A percentile compares a stretch with the other conserved stretches of the same genome.
phyloP scores from a whole-genome alignment of 2,888 invertebrate species.

The Pristionchus mayeri region DNA sequence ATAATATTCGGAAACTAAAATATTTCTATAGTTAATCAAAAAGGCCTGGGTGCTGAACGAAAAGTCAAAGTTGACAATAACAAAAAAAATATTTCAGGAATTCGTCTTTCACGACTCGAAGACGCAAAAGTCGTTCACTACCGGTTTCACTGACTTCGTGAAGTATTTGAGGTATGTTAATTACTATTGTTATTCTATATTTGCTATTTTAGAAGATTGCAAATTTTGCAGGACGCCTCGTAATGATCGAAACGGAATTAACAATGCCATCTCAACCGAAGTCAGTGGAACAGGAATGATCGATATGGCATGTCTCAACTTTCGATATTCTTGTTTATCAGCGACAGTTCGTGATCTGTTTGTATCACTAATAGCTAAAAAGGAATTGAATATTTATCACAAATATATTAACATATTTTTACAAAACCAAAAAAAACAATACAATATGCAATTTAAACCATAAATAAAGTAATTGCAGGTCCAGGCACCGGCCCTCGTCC shows the following conservation, averaged over 20 bases:
- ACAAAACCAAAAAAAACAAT: not conserved
- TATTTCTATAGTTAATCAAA: no score
- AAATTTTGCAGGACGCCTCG: conserved; percentile 47
- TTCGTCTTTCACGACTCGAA: not conserved
- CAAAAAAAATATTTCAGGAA: no score
- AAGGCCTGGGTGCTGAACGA: no score
- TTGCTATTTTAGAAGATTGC: not conserved
- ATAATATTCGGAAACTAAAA: no score
- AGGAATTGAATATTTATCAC: not conserved
- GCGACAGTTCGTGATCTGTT: conserved; percentile 57
- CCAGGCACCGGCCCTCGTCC: conserved; percentile 88
- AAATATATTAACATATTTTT: not conserved
- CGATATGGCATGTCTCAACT: conserved; percentile 50
- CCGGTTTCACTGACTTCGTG: conserved; percentile 97
- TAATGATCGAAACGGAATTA: conserved; percentile 76
- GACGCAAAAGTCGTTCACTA: conserved; percentile 84
- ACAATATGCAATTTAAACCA: not conserved
- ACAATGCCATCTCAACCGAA: conserved; percentile 97
- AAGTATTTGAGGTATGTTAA: conserved; percentile 87
- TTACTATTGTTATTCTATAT: not conserved
- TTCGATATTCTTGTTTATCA: conserved; percentile 73
- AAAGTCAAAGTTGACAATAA: no score
- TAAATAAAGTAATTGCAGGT: conserved; percentile 80
- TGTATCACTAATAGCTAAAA: not conserved
- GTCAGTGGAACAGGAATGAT: conserved; percentile 82